Evolutionary conservation across 2,888 invertebrate species (phyloP), one percentile per base, ranked within the genome.

Genomic region (Tricholauxania praeusta): DNA sequence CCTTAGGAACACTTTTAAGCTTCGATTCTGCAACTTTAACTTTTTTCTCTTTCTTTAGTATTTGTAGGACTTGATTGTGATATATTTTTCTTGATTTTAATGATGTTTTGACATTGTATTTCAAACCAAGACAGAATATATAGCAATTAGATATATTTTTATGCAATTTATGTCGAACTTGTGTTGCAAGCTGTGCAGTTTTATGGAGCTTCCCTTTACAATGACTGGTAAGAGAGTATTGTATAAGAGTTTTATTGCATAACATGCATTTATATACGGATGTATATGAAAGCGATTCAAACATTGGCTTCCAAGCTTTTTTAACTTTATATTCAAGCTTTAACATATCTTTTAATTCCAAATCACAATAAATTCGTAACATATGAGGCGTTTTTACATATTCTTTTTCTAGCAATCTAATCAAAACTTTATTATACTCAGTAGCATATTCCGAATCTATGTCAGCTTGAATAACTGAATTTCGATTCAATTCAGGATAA

Each of bases 141-240:
- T 53, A 32, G 51, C 47, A 53, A 22, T 70, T 70, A 17, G 62
- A 52, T 2, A 63, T 15, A 12, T 62, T 15, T 47, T 14, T 32
- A 12, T 39, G n/a, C 19, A n/a, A 59, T n/a, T 60, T 48, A 49
- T 69, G 52, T 53, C 70, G 19, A n/a, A 15, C 39, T 14, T 19
- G 12, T 14, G 17, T 3, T 39, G 47, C 28, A 10, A 70, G 8
- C 19, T 70, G 39, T 39, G 70, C 32, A 19, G 6, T 63, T n/a
- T 63, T 70, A 63, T 70, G 70, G 5, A 47, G 62, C 53, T 62
- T 63, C 53, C 59, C 62, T 17, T 17, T 47, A 8, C 51, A 70
- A 55, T 70, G 70, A 10, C 10, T n/a, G 6, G 17, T 39, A 5
- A 70, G 1, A 52, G 55, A 48, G 39, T 39, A 39, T 39, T 10